Evolutionary conservation across 2,888 invertebrate species (phyloP), one percentile per base, ranked within the genome.

Genomic region (Eretmocerus hayati): DNA sequence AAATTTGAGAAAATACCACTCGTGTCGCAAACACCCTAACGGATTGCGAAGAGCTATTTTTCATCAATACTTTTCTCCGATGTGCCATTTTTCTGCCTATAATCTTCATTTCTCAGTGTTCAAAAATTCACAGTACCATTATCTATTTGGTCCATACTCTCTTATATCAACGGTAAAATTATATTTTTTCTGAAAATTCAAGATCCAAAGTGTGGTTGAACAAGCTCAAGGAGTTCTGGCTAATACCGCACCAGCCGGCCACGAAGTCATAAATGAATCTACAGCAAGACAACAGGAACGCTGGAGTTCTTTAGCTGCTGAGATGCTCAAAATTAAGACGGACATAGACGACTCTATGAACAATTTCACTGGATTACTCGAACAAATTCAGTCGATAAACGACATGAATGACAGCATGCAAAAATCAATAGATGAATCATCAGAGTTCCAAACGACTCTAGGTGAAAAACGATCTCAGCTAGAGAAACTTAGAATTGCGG

Each of bases 301-400:
- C 61, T 94, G 94, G 93, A 91, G 92, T 21, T 80, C 81, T 6
- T 74, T 93, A 41, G 84, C 90, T 3, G 81, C 91, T 1, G 86
- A 86, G 66, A 91, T 95, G 82, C 83, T 90, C 38, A 92, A 94
- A 69, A 89, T 90, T 0, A 93, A 94, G 72, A 81, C 87, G 2
- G 80, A 85, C 59, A 73, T 93, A 13, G 92, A 92, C 65, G 91
- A 91, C 61, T 87, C 89, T 1, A 86, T 94, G 15, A 87, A 89
- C 21, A 88, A 89, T 73, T 93, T 92, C 92, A 84, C 91, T 49
- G 90, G 89, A 39, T 85, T 92, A 64, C 73, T 91, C 42, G 90
- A 92, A 67, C 90, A 92, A 69, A 87, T 91, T 51, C 87, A 90
- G 64, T 81, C 85, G 40, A 80, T 92, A 18, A 84, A 85, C 58